Base-by-base conservation (phyloP, 2,888 invertebrate genomes). In the Mythimna vitellina region DNA sequence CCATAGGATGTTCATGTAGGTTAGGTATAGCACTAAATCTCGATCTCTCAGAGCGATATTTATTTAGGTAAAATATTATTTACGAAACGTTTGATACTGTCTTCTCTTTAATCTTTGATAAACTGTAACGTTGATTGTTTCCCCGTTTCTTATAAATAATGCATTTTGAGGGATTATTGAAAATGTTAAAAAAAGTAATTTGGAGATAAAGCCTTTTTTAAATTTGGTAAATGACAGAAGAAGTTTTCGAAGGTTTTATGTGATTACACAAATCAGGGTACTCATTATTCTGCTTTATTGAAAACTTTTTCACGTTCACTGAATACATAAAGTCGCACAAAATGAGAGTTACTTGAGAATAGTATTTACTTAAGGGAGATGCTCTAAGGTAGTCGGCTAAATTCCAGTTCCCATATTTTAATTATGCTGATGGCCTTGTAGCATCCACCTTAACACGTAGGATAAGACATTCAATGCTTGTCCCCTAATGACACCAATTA, bases 401-500 rank as follows among this genome's bases (percentile, higher is more conserved):
- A 61, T 53, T 76, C 2, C 17, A 49, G 7, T 32, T 60, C 51
- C 65, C 38, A 75, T 49, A 67, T 67, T 46, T 32, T 9, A 42
- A 25, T 58, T 35, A 60, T 22, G 3, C 53, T 38, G 54, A 22
- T 29, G 12, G 17, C 60, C 70, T 77, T 38, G 10, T 22, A 78
- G 38, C 53, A 8, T 70, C 35, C 29, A 14, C 53, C 70, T 78
- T 78, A 73, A 67, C 63, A 73, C 58, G 72, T 89, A 89, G 85
- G 86, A 73, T 91, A 90, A 90, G 89, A 77, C 72, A 76, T 73
- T 87, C 88, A 77, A 81, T 81, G 89, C 90, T 91, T 91, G 88
- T 89, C 89, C 90, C 91, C 87, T 86, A 82, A 90, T 91, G 88
- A 94, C 93, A 94, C 93, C 94, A 94, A 94, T 91, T 90, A 91